Base-by-base conservation (phyloP, 92 coral and sea anemone genomes). In the Umimayanthus kanabou region DNA sequence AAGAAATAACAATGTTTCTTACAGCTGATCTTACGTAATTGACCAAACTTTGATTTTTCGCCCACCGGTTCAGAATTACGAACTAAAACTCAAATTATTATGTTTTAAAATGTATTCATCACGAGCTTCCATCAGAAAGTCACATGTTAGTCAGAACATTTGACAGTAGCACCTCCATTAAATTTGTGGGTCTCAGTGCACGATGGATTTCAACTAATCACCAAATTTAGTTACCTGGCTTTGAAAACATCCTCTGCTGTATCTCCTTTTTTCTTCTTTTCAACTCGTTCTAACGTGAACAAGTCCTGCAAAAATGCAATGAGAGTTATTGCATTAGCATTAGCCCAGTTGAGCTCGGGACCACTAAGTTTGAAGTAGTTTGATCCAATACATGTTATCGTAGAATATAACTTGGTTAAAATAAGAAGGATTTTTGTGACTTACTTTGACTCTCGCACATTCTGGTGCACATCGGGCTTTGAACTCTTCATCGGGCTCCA, bases 221-320 rank as follows among this genome's bases (percentile, higher is more conserved):
- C 73, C 4, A 69, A n/a, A 69, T 29, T 5, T 23, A 77, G 73
- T 66, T 82, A 96, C 98, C 90, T 92, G 49, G 92, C 73, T 81
- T 91, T 92, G 85, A 97, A 97, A 71, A 97, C 91, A 70, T 89
- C 90, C 88, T 95, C 95, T 47, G 98, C 98, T 42, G 96, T 81
- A 25, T 86, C 47, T 37, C 84, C 87, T 20, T 88, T 87, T 80
- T 91, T 97, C 89, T 91, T 92, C 76, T 91, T 90, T 88, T 94
- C 97, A 16, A 95, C 93, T 85, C 85, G 88, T 82, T 93, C 96
- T 57, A 97, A 89, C 39, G 91, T 94, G 77, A 97, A 97, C 90
- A 95, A 90, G 55, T 90, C 95, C 99, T 97, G 80, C 50, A 79
- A 81, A 39, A 80, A 61, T 1, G 72, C 73, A 8, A 16, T 26